Evolutionary conservation across 2,888 invertebrate genomes (phyloP).

Genomic region (Lasioglossum villosulum): DNA sequence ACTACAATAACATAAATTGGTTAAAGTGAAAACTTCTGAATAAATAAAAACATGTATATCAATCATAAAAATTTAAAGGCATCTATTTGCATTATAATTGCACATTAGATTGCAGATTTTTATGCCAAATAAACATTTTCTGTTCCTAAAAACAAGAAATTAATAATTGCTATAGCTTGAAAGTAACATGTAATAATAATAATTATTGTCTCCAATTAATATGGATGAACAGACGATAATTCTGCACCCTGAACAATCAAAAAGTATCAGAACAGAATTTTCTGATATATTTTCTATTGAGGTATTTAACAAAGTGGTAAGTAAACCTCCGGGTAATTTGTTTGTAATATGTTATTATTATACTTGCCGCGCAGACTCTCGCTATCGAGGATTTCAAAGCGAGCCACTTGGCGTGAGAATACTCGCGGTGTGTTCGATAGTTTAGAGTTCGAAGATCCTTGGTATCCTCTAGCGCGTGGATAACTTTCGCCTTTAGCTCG

Average conservation of each 20-base stretch:
- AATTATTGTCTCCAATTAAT: too few relatives aligned
- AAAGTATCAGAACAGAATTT: neutral
- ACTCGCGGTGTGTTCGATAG: slow-evolving; percentile 87
- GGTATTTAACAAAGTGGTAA: neutral
- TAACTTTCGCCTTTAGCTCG: slow-evolving; percentile 86
- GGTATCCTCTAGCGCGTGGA: slow-evolving; percentile 66
- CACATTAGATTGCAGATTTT: too few relatives aligned
- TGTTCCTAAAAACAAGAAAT: too few relatives aligned
- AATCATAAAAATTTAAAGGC: too few relatives aligned
- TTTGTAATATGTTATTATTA: neutral
- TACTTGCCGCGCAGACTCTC: slow-evolving; percentile 85
- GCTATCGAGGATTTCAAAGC: slow-evolving; percentile 91
- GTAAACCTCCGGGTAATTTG: neutral
- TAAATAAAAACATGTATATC: too few relatives aligned
- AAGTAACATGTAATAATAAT: too few relatives aligned
- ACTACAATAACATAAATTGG: too few relatives aligned
- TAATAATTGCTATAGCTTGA: too few relatives aligned
- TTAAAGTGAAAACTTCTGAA: too few relatives aligned
- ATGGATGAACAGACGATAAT: neutral
- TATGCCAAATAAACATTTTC: too few relatives aligned
- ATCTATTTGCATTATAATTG: too few relatives aligned
- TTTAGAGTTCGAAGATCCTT: slow-evolving; percentile 57
- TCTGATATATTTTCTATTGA: neutral
- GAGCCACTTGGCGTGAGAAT: slow-evolving; percentile 90
- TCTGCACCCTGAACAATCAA: neutral